Base-by-base conservation (phyloP, 1,140 invertebrate species). In the Dinothrombium tinctorium region DNA sequence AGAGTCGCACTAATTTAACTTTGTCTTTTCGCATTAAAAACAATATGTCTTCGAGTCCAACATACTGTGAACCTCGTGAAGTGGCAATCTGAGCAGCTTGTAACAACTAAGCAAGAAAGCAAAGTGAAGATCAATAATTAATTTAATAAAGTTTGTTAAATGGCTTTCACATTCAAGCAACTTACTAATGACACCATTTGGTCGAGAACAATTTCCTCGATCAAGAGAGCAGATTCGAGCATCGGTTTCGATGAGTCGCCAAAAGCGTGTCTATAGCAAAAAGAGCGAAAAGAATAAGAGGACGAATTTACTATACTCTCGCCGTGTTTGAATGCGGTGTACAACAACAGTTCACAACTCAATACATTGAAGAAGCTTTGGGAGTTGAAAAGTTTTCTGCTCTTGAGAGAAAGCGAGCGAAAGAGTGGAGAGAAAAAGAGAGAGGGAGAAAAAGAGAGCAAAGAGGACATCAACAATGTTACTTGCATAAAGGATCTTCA, bases 21-120 rank as follows among this genome's bases (percentile, higher is more conserved):
- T 65, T 67, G 55, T 72, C 69, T 50, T 69, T 72, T 35, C 71
- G 56, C 54, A 75, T 61, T 23, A 74, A 54, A 54, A 69, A 74
- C 14, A 76, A 58, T 20, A 76, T 61, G 47, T 74, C 71, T 53
- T 67, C 63, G 11, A 61, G 48, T n/a, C 56, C 54, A 32, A 67
- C 55, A 20, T 54, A 51, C 39, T 67, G 64, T 2, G 56, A 53
- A 19, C 57, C 59, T 46, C 67, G 56, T 36, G 55, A 53, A 15
- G 54, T 53, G 2, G 64, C 60, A 40, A 66, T 54, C 43, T 68
- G 67, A 19, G 53, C 46, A 20, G 68, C 67, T 55, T 69, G 65
- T 48, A 64, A 59, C 12, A 73, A 45, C 51, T 66, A 24, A 15
- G 17, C 23, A 14, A 38, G 5, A 11, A 17, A 14, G 15, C 0